A percentile compares a stretch with the other conserved stretches of the same genome.
These are phyloP conservation scores for Hydra vulgaris DNA, from an alignment of 30 jellyfish, hydroid and myxozoan genomes.

Conservation along the genomic window DNA sequence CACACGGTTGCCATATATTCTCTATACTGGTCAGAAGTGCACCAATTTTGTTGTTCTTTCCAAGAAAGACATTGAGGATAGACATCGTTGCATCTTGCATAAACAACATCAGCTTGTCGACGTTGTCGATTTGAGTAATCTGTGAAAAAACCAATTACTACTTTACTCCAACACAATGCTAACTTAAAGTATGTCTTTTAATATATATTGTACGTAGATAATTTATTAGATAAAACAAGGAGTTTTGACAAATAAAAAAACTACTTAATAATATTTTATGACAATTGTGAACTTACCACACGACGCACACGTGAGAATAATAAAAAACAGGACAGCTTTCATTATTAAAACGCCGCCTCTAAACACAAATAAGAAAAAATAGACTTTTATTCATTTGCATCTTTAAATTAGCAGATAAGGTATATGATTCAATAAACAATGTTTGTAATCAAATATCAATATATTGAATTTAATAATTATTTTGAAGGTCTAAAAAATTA, in stretches of 20 bases:
- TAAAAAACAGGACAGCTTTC: not conserved
- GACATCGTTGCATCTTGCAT: slow-evolving; percentile 15
- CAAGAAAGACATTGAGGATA: slow-evolving; percentile 20
- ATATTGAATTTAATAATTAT: not conserved
- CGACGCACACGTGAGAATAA: not conserved
- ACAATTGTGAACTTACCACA: too few relatives aligned
- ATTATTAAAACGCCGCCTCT: not conserved
- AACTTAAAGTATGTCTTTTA: too few relatives aligned
- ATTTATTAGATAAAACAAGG: too few relatives aligned
- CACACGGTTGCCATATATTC: slow-evolving; percentile 30
- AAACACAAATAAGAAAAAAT: too few relatives aligned
- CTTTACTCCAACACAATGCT: too few relatives aligned
- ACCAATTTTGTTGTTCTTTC: slow-evolving; percentile 9
- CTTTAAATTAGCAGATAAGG: too few relatives aligned
- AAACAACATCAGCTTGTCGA: slow-evolving; percentile 8
- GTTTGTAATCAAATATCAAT: not conserved
- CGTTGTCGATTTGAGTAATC: slow-evolving; percentile 11
- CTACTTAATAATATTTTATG: too few relatives aligned
- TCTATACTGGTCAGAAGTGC: slow-evolving; percentile 12
- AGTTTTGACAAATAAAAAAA: too few relatives aligned
- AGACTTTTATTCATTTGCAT: too few relatives aligned
- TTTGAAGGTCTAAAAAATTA: too few relatives aligned
- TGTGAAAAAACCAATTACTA: not conserved
- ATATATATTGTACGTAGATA: too few relatives aligned
- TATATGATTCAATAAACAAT: too few relatives aligned